phyloP scores from a whole-genome alignment of 2,797 vertebrate genomes.

The Threskiornis aethiopicus region DNA sequence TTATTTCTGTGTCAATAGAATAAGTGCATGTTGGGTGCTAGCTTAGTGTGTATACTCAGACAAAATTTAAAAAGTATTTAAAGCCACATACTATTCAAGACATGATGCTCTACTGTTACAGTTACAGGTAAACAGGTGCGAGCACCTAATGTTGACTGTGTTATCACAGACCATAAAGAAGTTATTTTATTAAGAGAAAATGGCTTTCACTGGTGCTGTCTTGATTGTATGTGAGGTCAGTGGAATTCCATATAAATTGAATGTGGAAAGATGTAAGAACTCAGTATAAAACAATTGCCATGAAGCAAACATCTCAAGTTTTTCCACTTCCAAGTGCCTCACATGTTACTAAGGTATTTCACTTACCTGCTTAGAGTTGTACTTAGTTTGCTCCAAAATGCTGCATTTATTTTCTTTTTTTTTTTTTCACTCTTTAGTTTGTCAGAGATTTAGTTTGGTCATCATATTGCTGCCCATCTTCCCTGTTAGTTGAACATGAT shows the following conservation, averaged over 20 bases:
- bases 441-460: not conserved
- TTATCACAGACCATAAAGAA: not conserved
- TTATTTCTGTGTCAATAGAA: conserved; percentile 22
- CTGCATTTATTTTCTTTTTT: not conserved
- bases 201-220: not conserved
- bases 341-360: not conserved
- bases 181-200: not conserved
- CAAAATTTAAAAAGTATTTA: not conserved
- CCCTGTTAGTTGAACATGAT: not conserved
- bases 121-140: not conserved
- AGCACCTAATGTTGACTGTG: not conserved
- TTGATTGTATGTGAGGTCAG: not conserved
- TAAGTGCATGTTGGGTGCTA: not conserved
- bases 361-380: not conserved
- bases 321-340: not conserved
- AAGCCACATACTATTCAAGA: not conserved
- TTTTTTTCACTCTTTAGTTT: not conserved
- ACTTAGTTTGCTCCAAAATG: not conserved
- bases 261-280: not conserved
- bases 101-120: not conserved
- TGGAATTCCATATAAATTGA: not conserved
- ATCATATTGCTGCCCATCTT: not conserved
- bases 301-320: not conserved
- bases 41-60: not conserved
- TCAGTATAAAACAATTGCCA: not conserved